phyloP scores from a whole-genome alignment of 2,113 vertebrate genomes.

The Laticauda laticaudata region DNA sequence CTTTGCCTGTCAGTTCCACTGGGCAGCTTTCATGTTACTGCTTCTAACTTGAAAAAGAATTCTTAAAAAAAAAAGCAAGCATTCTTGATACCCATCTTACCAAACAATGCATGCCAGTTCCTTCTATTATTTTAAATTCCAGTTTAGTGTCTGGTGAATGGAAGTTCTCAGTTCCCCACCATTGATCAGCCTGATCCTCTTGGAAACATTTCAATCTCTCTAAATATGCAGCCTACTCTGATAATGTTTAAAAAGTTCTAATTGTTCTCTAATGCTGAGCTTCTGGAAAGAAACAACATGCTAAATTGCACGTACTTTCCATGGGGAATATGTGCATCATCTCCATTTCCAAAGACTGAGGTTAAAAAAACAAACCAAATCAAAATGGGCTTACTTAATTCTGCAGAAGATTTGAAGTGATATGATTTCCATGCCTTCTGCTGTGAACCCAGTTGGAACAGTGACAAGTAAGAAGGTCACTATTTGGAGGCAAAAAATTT shows the following conservation, averaged over 20 bases:
- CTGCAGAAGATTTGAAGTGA: slow-evolving; percentile 51
- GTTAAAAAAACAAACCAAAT: slow-evolving; percentile 35
- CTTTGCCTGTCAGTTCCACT: background rate
- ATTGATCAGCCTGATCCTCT: background rate
- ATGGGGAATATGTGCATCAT: slow-evolving; percentile 2
- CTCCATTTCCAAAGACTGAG: slow-evolving; percentile 13
- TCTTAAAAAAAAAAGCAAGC: background rate
- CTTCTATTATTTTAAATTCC: background rate
- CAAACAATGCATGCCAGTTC: background rate
- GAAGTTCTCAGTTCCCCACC: rapidly evolving
- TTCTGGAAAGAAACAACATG: slow-evolving; percentile 37
- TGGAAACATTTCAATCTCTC: background rate
- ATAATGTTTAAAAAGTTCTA: background rate
- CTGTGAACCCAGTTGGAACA: slow-evolving; percentile 48
- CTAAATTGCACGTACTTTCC: slow-evolving; percentile 21
- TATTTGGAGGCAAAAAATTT: slow-evolving; percentile 52
- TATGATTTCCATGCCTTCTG: slow-evolving; percentile 55
- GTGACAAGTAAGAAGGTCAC: slow-evolving; percentile 44
- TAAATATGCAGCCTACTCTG: background rate
- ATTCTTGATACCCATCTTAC: background rate
- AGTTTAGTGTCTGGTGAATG: background rate
- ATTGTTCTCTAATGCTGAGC: slow-evolving; percentile 22
- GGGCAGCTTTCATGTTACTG: background rate
- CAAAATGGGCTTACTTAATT: slow-evolving; percentile 36
- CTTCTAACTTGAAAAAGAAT: background rate